phyloP scores from a whole-genome alignment of 2,797 vertebrate genomes.

The Poeciliopsis infans region DNA sequence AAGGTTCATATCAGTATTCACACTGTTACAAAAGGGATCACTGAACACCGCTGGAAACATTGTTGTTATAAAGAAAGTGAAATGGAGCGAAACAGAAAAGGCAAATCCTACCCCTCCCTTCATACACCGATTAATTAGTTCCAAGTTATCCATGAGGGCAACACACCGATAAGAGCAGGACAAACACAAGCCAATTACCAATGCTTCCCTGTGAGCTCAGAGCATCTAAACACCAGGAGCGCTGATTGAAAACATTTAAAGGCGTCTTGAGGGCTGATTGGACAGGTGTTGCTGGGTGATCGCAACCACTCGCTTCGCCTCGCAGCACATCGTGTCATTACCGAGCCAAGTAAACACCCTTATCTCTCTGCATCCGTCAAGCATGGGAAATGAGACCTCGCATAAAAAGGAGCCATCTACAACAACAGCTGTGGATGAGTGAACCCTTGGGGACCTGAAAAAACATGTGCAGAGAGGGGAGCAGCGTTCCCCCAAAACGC shows the following conservation, averaged over 20 bases:
- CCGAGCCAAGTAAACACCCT: conserved; percentile 38
- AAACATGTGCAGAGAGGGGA: conserved; percentile 7
- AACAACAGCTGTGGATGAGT: conserved; percentile 42
- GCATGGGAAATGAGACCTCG: conserved; percentile 43
- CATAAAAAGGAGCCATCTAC: conserved; percentile 28
- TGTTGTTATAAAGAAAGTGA: conserved; percentile 45
- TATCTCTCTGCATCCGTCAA: conserved; percentile 51
- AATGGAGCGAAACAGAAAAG: conserved; percentile 26
- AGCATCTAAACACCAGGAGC: conserved; percentile 55
- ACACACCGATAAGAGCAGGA: conserved; percentile 76
- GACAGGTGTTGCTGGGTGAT: conserved; percentile 62
- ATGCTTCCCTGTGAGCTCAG: conserved; percentile 55
- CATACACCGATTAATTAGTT: conserved; percentile 77
- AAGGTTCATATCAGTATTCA: conserved; percentile 38
- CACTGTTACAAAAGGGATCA: conserved; percentile 44
- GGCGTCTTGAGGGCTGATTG: conserved; percentile 52
- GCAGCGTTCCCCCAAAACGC: background rate
- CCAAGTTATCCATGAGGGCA: conserved; percentile 79
- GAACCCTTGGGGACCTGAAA: conserved; percentile 39
- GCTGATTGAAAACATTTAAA: conserved; percentile 62
- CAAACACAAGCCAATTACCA: conserved; percentile 80
- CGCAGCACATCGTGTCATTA: conserved; percentile 53
- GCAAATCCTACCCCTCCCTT: conserved; percentile 49
- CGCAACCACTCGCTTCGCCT: conserved; percentile 37
- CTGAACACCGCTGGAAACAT: conserved; percentile 25